Conservation (phyloP, 2,113 vertebrate genomes). For the Chunga burmeisteri region DNA sequence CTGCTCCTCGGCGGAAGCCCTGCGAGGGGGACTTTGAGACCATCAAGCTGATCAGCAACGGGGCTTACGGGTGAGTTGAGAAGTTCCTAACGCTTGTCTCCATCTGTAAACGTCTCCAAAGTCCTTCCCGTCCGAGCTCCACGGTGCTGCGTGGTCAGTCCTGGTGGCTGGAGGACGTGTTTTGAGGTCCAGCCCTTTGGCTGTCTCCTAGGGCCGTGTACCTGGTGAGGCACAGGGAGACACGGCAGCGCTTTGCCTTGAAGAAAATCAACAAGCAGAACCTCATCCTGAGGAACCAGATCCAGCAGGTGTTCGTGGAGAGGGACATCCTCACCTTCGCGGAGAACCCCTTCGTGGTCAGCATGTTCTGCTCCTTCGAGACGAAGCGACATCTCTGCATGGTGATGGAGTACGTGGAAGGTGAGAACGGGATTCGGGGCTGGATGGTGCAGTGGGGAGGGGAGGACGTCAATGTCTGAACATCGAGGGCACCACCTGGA, state of each 20-base stretch:
- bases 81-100: not conserved
- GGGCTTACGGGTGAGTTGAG: conserved; percentile 90
- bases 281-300: conserved; percentile 94
- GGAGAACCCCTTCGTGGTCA: conserved; percentile 96
- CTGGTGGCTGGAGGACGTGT: not conserved
- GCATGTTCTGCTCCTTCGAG: conserved; percentile 99
- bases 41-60: conserved; percentile 96
- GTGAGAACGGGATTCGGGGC: conserved; percentile 36
- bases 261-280: conserved; percentile 99
- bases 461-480: not conserved
- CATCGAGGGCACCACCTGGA: not conserved
- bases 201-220: conserved; percentile 84
- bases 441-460: not conserved
- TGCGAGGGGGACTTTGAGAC: conserved; percentile 94
- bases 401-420: conserved; percentile 99
- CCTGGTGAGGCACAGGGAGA: conserved; percentile 93
- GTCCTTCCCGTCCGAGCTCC: not conserved
- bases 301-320: conserved; percentile 98
- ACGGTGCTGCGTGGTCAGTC: fast-evolving
- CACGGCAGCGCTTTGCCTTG: conserved; percentile 93
- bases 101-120: not conserved
- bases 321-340: conserved; percentile 97
- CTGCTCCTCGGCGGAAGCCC: conserved; percentile 85
- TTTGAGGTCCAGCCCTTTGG: fast-evolving
- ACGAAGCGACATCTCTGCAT: conserved; percentile 94